phyloP scores from a whole-genome alignment of 64 coral and sea anemone genomes.

The Hydrozoanthus tunicans region DNA sequence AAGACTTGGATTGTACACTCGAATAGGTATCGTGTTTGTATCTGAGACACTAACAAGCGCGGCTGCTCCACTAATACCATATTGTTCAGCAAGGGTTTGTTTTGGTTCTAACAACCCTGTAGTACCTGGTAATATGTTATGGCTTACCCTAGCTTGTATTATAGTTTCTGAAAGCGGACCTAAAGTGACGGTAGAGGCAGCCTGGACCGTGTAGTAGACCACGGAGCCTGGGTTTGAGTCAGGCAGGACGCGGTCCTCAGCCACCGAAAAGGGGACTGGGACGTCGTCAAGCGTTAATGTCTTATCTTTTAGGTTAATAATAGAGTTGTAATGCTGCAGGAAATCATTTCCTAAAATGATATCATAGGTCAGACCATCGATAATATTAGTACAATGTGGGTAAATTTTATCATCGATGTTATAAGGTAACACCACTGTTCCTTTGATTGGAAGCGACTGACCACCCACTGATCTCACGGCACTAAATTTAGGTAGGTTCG shows the following conservation, averaged over 20 bases:
- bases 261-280: too few species aligned
- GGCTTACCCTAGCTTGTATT: too few species aligned
- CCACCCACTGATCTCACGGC: slow-evolving; percentile 15
- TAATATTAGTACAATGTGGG: slow-evolving; percentile 1
- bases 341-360: slow-evolving; percentile 42
- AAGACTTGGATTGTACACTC: too few species aligned
- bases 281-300: background rate
- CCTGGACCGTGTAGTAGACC: background rate
- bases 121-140: too few species aligned
- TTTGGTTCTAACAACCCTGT: too few species aligned
- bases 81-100: too few species aligned
- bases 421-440: slow-evolving; percentile 15
- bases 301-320: slow-evolving; percentile 17
- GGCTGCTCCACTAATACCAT: too few species aligned
- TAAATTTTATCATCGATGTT: slow-evolving; percentile 9
- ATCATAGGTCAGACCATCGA: slow-evolving; percentile 47
- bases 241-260: background rate
- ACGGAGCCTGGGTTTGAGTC: slow-evolving; percentile 1
- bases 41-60: too few species aligned
- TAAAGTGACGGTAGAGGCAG: too few species aligned
- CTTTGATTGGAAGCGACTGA: slow-evolving; percentile 18
- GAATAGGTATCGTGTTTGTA: too few species aligned
- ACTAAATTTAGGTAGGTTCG: background rate
- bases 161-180: too few species aligned
- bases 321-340: slow-evolving; percentile 25